A percentile compares a stretch with the other conserved stretches of the same genome.
These are phyloP conservation scores for Eueides isabella DNA, from an alignment of 1,140 invertebrate genomes.

Conservation along the genomic window DNA sequence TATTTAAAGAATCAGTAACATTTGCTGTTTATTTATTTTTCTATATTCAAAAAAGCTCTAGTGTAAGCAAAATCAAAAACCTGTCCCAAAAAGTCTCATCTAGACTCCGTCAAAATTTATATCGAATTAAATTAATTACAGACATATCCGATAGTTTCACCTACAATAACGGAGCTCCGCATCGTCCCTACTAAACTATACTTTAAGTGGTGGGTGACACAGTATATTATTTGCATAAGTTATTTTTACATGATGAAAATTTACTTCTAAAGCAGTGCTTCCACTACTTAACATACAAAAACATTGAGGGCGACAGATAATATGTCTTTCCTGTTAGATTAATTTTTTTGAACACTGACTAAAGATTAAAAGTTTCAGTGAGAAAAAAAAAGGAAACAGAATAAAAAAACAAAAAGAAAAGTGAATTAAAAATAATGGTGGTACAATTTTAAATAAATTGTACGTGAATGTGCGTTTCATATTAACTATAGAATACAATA, in stretches of 20 bases:
- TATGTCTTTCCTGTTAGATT: neutral
- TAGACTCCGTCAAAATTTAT: too few relatives aligned
- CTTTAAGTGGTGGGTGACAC: neutral
- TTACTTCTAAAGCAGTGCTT: conserved; percentile 27
- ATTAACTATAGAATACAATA: neutral
- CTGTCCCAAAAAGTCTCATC: too few relatives aligned
- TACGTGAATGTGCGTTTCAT: conserved; percentile 3
- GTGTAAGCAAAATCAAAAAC: too few relatives aligned
- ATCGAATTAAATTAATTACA: too few relatives aligned
- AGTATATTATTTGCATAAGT: neutral
- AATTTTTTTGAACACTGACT: neutral
- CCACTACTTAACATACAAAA: conserved; percentile 21
- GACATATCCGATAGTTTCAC: too few relatives aligned
- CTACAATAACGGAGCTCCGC: too few relatives aligned
- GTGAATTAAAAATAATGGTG: neutral
- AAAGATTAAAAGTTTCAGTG: neutral
- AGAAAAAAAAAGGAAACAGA: neutral
- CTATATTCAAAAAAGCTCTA: too few relatives aligned
- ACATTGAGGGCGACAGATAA: conserved; percentile 20
- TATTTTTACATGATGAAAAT: neutral
- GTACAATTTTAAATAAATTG: neutral
- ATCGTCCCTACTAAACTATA: too few relatives aligned
- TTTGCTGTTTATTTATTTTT: too few relatives aligned
- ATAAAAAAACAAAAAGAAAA: neutral
- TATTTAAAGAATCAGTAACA: too few relatives aligned